Evolutionary conservation across 2,797 vertebrate species (phyloP), one percentile per base, ranked within the genome.

Genomic region (Cephalopachus bancanus): DNA sequence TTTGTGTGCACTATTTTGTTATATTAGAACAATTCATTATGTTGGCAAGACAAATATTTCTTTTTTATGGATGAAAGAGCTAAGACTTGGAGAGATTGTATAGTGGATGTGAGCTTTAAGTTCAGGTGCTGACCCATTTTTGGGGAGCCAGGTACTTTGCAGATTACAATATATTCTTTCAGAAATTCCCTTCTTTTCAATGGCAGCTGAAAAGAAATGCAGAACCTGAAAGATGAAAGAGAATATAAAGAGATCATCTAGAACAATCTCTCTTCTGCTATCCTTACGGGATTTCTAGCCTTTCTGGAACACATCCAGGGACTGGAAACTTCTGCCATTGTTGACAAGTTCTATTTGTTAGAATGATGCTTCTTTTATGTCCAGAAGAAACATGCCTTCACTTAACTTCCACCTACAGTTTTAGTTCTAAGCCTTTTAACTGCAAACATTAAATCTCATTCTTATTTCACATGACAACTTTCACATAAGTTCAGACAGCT

Each of bases 131-230:
- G 49, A 24, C 5, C 3, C 15, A 0, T 6, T 59, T 80, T n/a
- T 0, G 0, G 44, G 0, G 0, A 33, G 9, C n/a, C 69, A 33
- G 7, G 15, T 9, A 64, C 33, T 91, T 49, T 49, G 44, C 2
- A 17, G 4, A 17, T 49, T 1, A 0, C 33, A 5, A 1, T 9
- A 0, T 22, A 17, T 33, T 62, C 62, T 57, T 94, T 22, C 22
- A 26, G 22, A 71, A 81, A 60, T 4, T 59, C 10, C 22, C n/a
- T 30, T 12, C 75, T 64, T 65, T 24, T 7, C 16, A 28, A 5
- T n/a, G 11, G 8, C 5, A 16, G 14, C 49, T 59, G 74, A 71
- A 53, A n/a, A 33, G 65, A 80, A 16, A 28, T 4, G 3, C 1
- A 24, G 64, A 83, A 19, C 28, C 53, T 1, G 5, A 51, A 15